These are phyloP conservation scores for Leptinotarsa lineolata DNA, from an alignment of 1,140 invertebrate species.

Conservation along the genomic window DNA sequence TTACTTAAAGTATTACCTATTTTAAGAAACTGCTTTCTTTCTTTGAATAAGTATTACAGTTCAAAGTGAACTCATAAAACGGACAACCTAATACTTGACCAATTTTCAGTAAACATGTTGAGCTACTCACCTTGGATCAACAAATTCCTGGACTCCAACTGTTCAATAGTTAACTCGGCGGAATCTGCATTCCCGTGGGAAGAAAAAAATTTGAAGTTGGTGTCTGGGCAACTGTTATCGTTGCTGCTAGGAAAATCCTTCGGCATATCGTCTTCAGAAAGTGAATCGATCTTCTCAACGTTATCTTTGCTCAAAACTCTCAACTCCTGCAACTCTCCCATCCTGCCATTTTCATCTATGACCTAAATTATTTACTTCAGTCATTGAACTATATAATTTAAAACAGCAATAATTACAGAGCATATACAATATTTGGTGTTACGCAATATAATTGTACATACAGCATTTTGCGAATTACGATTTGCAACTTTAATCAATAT, in stretches of 20 bases:
- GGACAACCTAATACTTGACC: too few species aligned
- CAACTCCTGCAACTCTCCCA: constrained; percentile 47
- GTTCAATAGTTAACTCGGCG: neutral
- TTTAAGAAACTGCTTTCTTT: too few species aligned
- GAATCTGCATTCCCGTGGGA: neutral
- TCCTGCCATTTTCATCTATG: constrained; percentile 48
- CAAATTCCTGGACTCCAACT: neutral
- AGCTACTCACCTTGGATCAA: too few species aligned
- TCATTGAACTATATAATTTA: neutral
- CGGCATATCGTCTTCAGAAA: constrained; percentile 7
- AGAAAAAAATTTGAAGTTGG: constrained; percentile 6
- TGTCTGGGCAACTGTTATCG: neutral
- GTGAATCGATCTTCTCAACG: constrained; percentile 59
- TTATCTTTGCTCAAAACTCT: constrained; percentile 60
- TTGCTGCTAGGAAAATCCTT: neutral
- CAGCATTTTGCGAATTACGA: too few species aligned
- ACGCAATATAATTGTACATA: too few species aligned
- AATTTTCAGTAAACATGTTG: too few species aligned
- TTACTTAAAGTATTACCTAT: too few species aligned
- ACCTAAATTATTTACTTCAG: constrained; percentile 34
- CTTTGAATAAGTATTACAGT: too few species aligned
- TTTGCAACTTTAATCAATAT: too few species aligned
- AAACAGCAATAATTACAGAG: too few species aligned
- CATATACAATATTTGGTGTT: too few species aligned
- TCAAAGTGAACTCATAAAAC: too few species aligned